Evolutionary conservation across 2,888 invertebrate species (phyloP), one percentile per base, ranked within the genome.

Genomic region (Agrotis exclamationis): DNA sequence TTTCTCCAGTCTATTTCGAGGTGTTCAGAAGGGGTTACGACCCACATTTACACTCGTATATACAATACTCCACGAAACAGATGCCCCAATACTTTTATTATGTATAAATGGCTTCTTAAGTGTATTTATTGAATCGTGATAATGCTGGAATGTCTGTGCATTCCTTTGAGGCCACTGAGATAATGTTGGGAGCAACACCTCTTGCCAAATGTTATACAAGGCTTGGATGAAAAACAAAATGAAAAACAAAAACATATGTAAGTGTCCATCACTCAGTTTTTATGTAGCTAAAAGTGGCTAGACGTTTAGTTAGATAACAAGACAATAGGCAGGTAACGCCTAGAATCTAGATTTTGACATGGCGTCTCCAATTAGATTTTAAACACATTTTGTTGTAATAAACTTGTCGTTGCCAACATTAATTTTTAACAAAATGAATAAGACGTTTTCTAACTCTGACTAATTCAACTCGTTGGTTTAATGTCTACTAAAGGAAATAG

Each of bases 81-180:
- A 94, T 91, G 91, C 87, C 86, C 77, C 66, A 78, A 73, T 80
- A 84, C 80, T 89, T 93, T 92, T 91, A 93, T 91, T 91, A 89
- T 78, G 90, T 90, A 88, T 87, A 84, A 93, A 93, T 91, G 77
- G 88, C 63, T 74, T 86, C 82, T 77, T 81, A 82, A 85, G 82
- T 82, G 83, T 78, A 76, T 81, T 75, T 73, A 83, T 78, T 79
- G 78, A 68, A 65, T 63, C 47, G 59, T 77, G 84, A 82, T 84
- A 82, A 83, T 85, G 78, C 65, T 68, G 76, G 81, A 79, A 83
- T 84, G 72, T 58, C 47, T 79, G 63, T 62, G 64, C 44, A 78
- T 51, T 60, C 66, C 63, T 69, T 72, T 24, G 68, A 71, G 70
- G 67, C 66, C 65, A 47, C 39, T 24, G 47, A 22, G 54, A 68